Evolutionary conservation across 2,797 vertebrate genomes (phyloP).

Genomic region (Thunnus albacares): DNA sequence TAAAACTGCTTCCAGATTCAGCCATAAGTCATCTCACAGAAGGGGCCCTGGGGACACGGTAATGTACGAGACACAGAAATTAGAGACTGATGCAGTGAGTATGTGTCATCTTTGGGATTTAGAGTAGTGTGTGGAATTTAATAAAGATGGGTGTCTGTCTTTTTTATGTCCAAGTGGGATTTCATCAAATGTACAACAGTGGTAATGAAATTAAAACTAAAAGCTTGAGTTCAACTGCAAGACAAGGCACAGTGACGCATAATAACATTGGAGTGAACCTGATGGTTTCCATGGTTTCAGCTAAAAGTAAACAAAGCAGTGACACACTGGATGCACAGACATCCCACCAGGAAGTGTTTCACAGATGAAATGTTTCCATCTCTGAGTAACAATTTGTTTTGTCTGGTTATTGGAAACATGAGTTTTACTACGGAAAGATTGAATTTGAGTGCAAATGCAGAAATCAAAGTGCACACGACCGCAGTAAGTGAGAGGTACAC

Average conservation of each 20-base stretch:
- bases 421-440: neutral
- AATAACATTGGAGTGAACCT: neutral
- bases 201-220: slow-evolving; percentile 3
- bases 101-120: slow-evolving; percentile 57
- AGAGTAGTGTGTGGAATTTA: slow-evolving; percentile 46
- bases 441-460: slow-evolving; percentile 11
- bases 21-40: slow-evolving; percentile 49
- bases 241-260: neutral
- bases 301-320: neutral
- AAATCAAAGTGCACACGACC: neutral
- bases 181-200: neutral
- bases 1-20: slow-evolving; percentile 55
- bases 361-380: neutral
- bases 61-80: slow-evolving; percentile 44
- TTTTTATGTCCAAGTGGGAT: slow-evolving; percentile 10
- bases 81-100: slow-evolving; percentile 47
- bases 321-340: slow-evolving; percentile 9
- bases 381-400: slow-evolving; percentile 8
- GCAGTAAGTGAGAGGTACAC: neutral
- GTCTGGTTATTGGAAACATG: neutral
- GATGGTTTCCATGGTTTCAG: neutral
- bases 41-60: slow-evolving; percentile 33
- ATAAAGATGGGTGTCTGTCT: slow-evolving; percentile 39
- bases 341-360: slow-evolving; percentile 9
- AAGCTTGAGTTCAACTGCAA: slow-evolving; percentile 9